A percentile compares a stretch with the other conserved stretches of the same genome.
Evolutionary conservation across 2,113 vertebrate species (phyloP).

Genomic region (Mionectes macconnelli): DNA sequence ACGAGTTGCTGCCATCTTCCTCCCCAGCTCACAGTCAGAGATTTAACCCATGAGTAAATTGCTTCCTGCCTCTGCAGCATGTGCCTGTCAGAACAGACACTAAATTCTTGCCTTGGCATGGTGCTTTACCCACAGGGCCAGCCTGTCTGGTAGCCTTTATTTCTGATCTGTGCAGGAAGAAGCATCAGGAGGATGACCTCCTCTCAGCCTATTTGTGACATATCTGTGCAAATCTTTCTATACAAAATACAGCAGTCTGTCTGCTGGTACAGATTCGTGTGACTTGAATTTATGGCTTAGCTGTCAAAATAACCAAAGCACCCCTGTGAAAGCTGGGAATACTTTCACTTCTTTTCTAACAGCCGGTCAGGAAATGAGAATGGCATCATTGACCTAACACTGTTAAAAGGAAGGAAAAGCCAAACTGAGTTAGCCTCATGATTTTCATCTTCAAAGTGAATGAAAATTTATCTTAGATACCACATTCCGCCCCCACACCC

Average conservation of each 20-base stretch:
- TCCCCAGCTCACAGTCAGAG: not conserved
- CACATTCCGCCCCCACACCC: accelerated
- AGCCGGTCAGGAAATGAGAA: not conserved
- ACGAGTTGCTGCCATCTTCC: not conserved
- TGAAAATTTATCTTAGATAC: not conserved
- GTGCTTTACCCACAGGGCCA: not conserved
- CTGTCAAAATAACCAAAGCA: not conserved
- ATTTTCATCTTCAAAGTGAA: not conserved
- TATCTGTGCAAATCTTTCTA: not conserved
- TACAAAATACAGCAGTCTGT: not conserved
- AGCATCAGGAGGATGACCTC: not conserved
- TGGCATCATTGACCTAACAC: not conserved
- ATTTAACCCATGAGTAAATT: not conserved
- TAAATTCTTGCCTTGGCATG: not conserved
- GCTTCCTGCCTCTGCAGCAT: not conserved
- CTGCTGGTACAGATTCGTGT: not conserved
- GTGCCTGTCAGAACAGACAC: not conserved
- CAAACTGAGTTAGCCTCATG: not conserved
- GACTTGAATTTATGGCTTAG: not conserved
- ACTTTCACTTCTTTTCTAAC: not conserved
- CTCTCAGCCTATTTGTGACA: not conserved
- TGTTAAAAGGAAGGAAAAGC: not conserved
- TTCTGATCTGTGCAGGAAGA: not conserved
- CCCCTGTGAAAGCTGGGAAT: not conserved
- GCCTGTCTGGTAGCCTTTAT: not conserved